These are phyloP conservation scores for Eulemur rubriventer DNA, from an alignment of 2,797 vertebrate genomes.

Conservation along the genomic window DNA sequence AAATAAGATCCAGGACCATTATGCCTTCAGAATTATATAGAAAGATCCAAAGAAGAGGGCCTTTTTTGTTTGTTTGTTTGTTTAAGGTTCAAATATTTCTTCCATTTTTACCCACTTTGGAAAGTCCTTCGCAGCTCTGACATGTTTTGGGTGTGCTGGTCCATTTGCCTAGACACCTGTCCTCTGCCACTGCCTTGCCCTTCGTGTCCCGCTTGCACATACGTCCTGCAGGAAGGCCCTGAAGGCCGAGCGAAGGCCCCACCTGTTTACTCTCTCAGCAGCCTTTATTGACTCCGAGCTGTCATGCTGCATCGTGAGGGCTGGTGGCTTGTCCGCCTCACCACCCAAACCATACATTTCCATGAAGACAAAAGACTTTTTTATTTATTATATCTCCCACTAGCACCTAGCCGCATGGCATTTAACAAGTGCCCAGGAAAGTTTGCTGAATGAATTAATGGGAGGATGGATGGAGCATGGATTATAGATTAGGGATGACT, in stretches of 20 bases:
- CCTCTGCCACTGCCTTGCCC: neutral
- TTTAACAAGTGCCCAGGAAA: neutral
- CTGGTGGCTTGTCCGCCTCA: neutral
- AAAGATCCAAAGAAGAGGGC: neutral
- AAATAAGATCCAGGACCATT: neutral
- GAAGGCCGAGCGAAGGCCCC: neutral
- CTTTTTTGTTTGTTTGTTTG: neutral
- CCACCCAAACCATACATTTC: neutral
- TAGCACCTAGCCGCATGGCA: neutral
- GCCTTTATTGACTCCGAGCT: neutral
- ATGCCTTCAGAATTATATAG: neutral
- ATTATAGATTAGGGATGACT: neutral
- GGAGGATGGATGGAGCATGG: neutral
- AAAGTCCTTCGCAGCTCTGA: neutral
- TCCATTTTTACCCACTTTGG: neutral
- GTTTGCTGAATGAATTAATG: neutral
- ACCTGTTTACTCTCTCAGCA: neutral
- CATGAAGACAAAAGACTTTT: neutral
- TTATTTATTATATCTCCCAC: neutral
- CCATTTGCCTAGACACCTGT: neutral
- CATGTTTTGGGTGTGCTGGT: neutral
- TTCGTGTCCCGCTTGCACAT: neutral
- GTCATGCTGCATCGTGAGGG: neutral
- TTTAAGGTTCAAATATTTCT: neutral
- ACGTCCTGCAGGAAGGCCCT: neutral